phyloP scores from a whole-genome alignment of 1,140 invertebrate genomes.

The Drosophila carrolli region DNA sequence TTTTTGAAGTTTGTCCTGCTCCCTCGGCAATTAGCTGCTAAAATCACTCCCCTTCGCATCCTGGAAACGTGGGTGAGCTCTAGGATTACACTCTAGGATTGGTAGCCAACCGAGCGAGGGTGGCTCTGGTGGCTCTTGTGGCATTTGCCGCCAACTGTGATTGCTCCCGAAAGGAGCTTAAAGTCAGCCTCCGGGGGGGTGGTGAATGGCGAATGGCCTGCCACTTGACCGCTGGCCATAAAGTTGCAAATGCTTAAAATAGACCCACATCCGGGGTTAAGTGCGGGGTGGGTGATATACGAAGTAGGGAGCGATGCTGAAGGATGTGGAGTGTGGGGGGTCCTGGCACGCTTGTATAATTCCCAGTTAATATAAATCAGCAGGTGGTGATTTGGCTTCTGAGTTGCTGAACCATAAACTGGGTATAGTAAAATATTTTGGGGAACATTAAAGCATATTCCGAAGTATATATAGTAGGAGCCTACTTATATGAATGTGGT shows the following conservation, averaged over 20 bases:
- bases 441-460: not conserved
- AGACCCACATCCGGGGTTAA: slow-evolving; percentile 46
- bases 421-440: slow-evolving; percentile 4
- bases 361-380: slow-evolving; percentile 72
- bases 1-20: slow-evolving; percentile 40
- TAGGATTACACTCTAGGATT: slow-evolving; percentile 28
- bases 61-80: slow-evolving; percentile 13
- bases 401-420: slow-evolving; percentile 8
- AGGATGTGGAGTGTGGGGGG: not conserved
- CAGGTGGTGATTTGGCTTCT: slow-evolving; percentile 61
- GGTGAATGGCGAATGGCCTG: slow-evolving; percentile 2
- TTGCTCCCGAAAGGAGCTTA: slow-evolving; percentile 47
- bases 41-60: not conserved
- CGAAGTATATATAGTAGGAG: not conserved
- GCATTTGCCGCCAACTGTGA: slow-evolving; percentile 52
- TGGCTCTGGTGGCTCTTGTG: slow-evolving; percentile 24
- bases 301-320: not conserved
- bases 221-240: slow-evolving; percentile 59
- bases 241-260: slow-evolving; percentile 76
- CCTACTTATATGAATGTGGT: not conserved
- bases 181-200: slow-evolving; percentile 14
- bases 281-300: slow-evolving; percentile 23
- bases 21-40: slow-evolving; percentile 54
- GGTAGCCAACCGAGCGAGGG: slow-evolving; percentile 9
- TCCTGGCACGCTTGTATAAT: slow-evolving; percentile 52